Percentiles rank a stretch among this genome's conserved stretches.
Conservation (phyloP, 2,797 vertebrate genomes). For the Petrocephalus sullivani region DNA sequence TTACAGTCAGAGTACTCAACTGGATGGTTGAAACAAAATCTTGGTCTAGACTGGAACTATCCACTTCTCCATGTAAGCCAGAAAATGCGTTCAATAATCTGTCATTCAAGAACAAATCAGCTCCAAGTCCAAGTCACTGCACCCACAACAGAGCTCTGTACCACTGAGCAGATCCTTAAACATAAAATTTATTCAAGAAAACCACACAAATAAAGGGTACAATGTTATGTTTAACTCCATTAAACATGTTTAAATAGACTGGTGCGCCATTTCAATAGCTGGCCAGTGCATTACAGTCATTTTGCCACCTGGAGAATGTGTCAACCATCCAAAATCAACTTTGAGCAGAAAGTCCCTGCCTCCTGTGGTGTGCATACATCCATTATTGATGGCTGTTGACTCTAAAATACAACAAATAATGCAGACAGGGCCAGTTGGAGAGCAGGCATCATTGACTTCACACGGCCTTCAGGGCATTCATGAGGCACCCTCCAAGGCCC, state of each 20-base stretch:
- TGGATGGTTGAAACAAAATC: not conserved
- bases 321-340: not conserved
- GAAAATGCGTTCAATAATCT: not conserved
- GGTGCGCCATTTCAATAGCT: not conserved
- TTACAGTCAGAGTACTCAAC: not conserved
- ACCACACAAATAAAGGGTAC: not conserved
- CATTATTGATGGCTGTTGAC: conserved; percentile 35
- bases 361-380: conserved; percentile 35
- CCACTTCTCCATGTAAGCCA: not conserved
- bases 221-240: not conserved
- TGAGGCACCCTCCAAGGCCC: not conserved
- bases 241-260: not conserved
- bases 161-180: not conserved
- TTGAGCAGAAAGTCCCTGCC: not conserved
- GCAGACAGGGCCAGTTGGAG: conserved; percentile 43
- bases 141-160: not conserved
- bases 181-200: not conserved
- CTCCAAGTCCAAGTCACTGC: not conserved
- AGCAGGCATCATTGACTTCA: conserved; percentile 52
- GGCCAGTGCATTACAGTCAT: not conserved
- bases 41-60: not conserved
- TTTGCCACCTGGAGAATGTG: not conserved
- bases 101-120: not conserved
- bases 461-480: not conserved
- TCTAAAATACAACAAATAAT: conserved; percentile 51